Conservation (phyloP, 2,888 invertebrate genomes). For the Drosophila kanekoi region DNA sequence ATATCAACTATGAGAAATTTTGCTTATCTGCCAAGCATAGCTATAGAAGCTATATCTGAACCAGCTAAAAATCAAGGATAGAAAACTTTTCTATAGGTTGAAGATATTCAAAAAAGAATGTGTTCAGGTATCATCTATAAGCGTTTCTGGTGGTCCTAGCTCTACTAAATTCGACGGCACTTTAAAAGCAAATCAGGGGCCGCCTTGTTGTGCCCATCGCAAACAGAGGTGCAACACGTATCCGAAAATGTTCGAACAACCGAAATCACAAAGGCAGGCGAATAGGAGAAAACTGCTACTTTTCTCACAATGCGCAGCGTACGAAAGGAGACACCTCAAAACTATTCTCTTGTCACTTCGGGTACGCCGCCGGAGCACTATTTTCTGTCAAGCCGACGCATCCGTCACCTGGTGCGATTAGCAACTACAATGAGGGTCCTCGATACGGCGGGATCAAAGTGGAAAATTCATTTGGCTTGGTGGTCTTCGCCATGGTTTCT, state of each 20-base stretch:
- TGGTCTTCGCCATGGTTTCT: conserved; percentile 80
- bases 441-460: conserved; percentile 85
- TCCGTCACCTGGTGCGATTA: conserved; percentile 83
- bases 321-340: conserved; percentile 81
- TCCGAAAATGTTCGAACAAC: conserved; percentile 30
- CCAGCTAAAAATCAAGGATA: too few relatives aligned
- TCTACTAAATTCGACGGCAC: conserved; percentile 50
- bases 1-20: too few relatives aligned
- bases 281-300: conserved; percentile 62
- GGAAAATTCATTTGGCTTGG: conserved; percentile 84
- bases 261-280: conserved; percentile 35
- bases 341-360: conserved; percentile 73
- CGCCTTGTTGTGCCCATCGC: conserved; percentile 42
- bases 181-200: conserved; percentile 55
- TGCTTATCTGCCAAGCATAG: too few relatives aligned
- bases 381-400: conserved; percentile 70
- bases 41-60: too few relatives aligned
- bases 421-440: conserved; percentile 71
- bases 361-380: conserved; percentile 37
- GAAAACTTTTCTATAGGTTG: too few relatives aligned
- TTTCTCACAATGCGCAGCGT: conserved; percentile 74
- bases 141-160: conserved; percentile 55
- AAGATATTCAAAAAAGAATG: background rate
- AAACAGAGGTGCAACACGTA: conserved; percentile 49
- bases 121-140: background rate